Percentiles rank a stretch among this genome's conserved stretches.
phyloP scores from a whole-genome alignment of 2,888 invertebrate genomes.

The Volucella zonaria region DNA sequence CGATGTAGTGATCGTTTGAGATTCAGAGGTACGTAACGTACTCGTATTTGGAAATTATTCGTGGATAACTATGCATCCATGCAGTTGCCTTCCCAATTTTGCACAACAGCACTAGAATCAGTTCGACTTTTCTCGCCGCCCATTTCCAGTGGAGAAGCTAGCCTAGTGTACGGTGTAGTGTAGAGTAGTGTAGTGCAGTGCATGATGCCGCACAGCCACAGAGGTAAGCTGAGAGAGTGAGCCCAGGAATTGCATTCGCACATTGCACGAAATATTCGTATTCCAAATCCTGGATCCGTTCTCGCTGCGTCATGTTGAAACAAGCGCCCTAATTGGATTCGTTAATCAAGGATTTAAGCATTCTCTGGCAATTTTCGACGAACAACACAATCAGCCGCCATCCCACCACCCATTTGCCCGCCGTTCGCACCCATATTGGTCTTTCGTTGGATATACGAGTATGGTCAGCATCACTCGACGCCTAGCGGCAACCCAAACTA shows the following conservation, averaged over 20 bases:
- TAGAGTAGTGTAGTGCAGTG: conserved; percentile 4
- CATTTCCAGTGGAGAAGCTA: conserved; percentile 28
- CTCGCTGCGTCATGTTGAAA: conserved; percentile 75
- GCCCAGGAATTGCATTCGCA: conserved; percentile 71
- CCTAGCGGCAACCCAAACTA: conserved; percentile 51
- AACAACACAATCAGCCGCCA: conserved; percentile 72
- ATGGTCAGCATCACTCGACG: conserved; percentile 62
- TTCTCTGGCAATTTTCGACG: conserved; percentile 77
- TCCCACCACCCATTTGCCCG: neutral
- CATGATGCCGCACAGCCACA: conserved; percentile 49
- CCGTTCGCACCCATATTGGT: conserved; percentile 16
- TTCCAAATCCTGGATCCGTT: conserved; percentile 74
- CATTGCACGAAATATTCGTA: conserved; percentile 70
- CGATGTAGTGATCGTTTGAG: conserved; percentile 43
- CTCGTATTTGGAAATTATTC: conserved; percentile 69
- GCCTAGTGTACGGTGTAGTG: too few relatives aligned
- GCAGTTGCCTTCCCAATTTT: conserved; percentile 20
- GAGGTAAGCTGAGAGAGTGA: conserved; percentile 65
- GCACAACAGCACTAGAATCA: conserved; percentile 8
- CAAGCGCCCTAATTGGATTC: conserved; percentile 78
- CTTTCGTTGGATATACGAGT: conserved; percentile 8
- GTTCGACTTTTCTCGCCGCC: conserved; percentile 48
- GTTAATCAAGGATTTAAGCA: conserved; percentile 78
- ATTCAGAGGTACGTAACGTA: conserved; percentile 46
- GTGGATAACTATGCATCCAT: conserved; percentile 70